Evolutionary conservation across 2,113 vertebrate species (phyloP), one percentile per base, ranked within the genome.

Genomic region (Hydrolagus affinis): DNA sequence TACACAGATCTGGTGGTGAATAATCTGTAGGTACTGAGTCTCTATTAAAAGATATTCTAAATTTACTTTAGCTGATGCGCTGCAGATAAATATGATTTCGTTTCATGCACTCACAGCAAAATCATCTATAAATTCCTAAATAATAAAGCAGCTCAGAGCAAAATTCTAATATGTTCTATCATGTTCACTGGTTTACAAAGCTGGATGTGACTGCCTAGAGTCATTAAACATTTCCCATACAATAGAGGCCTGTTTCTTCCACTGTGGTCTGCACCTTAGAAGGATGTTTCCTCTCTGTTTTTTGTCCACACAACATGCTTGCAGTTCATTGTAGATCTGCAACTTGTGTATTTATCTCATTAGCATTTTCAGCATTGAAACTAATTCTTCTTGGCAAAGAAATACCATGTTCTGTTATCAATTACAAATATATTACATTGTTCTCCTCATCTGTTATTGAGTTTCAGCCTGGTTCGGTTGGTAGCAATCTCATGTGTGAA

Each of bases 341-440:
- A 64, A 64, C 23, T 64, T 14, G 25, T 80, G 59, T 80, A 57
- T 62, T 62, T 80, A 62, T 64, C 76, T 80, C 59, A 80, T 80
- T 80, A 62, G 28, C 57, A 11, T 62, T 62, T 3, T 17, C 57
- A 78, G 21, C 7, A 28, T 25, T 64, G 76, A 80, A 44, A 25
- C 21, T 59, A 75, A 75, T 21, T 60, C n/a, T 77, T n/a, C 19
- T 77, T 23, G 11, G 74, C 57, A 28, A 3, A 23, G 57, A 78
- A 62, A 80, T 14, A 8, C 12, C 12, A 15, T 4, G 2, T 78
- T 17, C 28, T 64, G 23, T 2, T 14, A 15, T 3, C 4, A 60
- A 8, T 80, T 64, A 25, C n/a, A 64, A 8, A 28, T 11, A 1
- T 17, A 44, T 44, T 44, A 44, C 44, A 44, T 44, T 3, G 44